phyloP scores from a whole-genome alignment of 2,888 invertebrate species.

The Sesamia inferens region DNA sequence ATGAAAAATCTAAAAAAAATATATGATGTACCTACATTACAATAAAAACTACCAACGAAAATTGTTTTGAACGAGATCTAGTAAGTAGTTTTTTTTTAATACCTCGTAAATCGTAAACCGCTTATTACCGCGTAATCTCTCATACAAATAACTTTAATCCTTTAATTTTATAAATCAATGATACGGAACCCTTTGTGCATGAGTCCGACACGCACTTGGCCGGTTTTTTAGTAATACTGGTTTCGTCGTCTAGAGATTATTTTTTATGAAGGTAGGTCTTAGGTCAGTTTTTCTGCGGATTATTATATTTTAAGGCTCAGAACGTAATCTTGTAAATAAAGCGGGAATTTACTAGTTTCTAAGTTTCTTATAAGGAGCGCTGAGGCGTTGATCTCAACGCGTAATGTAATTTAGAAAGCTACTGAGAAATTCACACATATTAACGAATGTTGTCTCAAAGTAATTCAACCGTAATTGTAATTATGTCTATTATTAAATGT shows the following conservation, averaged over 20 bases:
- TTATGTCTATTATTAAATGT: neutral
- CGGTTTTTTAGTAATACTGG: constrained; percentile 4
- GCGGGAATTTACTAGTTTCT: neutral
- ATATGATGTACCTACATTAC: too few species aligned
- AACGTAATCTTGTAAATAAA: neutral
- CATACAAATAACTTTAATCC: too few species aligned
- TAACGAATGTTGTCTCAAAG: neutral
- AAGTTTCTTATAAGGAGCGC: neutral
- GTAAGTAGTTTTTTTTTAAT: too few species aligned
- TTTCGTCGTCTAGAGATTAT: constrained; percentile 1
- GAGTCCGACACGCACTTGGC: too few species aligned
- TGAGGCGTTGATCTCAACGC: neutral
- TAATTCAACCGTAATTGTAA: constrained; percentile 7
- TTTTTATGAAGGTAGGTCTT: constrained; percentile 26
- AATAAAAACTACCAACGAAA: too few species aligned
- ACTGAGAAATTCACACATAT: neutral
- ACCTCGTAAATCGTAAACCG: too few species aligned
- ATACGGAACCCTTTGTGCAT: too few species aligned
- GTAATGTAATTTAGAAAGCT: neutral
- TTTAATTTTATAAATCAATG: too few species aligned
- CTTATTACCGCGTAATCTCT: too few species aligned
- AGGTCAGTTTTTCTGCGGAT: neutral
- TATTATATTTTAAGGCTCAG: constrained; percentile 23
- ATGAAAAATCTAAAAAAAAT: too few species aligned
- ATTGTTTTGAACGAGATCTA: too few species aligned